Conservation (phyloP, 2,113 vertebrate genomes). For the Rhineura floridana region DNA sequence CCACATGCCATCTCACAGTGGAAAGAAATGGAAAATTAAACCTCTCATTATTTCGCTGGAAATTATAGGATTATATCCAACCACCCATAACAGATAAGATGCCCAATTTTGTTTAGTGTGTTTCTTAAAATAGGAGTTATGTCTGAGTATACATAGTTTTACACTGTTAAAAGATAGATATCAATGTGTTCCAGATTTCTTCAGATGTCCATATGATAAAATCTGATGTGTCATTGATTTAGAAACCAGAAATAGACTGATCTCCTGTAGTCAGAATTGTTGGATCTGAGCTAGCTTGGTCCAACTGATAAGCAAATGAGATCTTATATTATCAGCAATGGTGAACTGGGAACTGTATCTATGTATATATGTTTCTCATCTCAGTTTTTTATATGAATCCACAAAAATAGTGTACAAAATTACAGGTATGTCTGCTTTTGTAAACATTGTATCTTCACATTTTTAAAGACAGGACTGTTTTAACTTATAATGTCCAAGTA, state of each 20-base stretch:
- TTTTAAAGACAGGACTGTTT: background rate
- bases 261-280: background rate
- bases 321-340: background rate
- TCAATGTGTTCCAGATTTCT: too few relatives aligned
- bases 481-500: background rate
- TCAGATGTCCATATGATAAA: too few relatives aligned
- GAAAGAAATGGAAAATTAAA: slow-evolving; percentile 74
- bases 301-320: background rate
- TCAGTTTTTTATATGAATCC: background rate
- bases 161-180: background rate
- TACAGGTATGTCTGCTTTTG: background rate
- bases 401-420: background rate
- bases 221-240: background rate
- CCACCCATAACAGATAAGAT: slow-evolving; percentile 50
- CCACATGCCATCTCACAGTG: slow-evolving; percentile 52
- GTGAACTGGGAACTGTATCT: background rate
- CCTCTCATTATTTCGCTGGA: slow-evolving; percentile 67
- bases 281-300: background rate
- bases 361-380: background rate
- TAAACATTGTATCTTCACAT: background rate
- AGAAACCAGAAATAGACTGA: background rate
- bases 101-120: slow-evolving; percentile 44
- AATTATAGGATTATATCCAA: slow-evolving; percentile 71
- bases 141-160: background rate
- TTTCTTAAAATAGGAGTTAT: slow-evolving; percentile 35